These are phyloP conservation scores for Graphium colonna DNA, from an alignment of 2,888 invertebrate genomes.

Conservation along the genomic window DNA sequence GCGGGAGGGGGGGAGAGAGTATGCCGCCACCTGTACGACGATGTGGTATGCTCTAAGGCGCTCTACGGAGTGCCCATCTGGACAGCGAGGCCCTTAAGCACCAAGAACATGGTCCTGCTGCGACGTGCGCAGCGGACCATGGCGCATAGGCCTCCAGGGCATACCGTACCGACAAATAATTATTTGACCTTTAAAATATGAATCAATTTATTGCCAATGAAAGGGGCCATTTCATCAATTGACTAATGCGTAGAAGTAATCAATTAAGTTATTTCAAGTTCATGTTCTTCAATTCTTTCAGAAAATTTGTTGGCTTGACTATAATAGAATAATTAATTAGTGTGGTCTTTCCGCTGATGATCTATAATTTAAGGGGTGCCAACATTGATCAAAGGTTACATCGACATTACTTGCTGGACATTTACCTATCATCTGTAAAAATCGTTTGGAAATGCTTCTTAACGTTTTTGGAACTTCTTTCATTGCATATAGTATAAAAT, in stretches of 20 bases:
- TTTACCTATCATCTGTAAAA: conserved; percentile 31
- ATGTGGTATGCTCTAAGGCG: too few species aligned
- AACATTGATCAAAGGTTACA: conserved; percentile 27
- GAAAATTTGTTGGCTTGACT: conserved; percentile 27
- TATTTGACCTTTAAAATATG: too few species aligned
- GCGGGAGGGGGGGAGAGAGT: too few species aligned
- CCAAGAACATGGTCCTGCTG: too few species aligned
- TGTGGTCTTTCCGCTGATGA: conserved; percentile 29
- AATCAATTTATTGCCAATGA: conserved; percentile 32
- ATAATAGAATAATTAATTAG: conserved; percentile 32
- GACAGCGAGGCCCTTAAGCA: too few species aligned
- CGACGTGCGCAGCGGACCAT: too few species aligned
- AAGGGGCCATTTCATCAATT: conserved; percentile 26
- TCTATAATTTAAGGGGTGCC: conserved; percentile 26
- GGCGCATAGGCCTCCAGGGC: too few species aligned
- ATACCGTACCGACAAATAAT: too few species aligned
- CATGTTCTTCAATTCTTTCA: conserved; percentile 31
- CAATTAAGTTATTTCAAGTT: conserved; percentile 33
- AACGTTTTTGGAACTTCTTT: conserved; percentile 37
- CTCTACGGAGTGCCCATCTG: too few species aligned
- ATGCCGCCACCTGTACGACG: too few species aligned
- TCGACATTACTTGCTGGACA: too few species aligned
- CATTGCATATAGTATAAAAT: conserved; percentile 32
- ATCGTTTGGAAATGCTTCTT: conserved; percentile 34
- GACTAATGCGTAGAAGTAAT: conserved; percentile 33